Evolutionary conservation across 2,113 vertebrate species (phyloP).

Genomic region (Cranoglanis bouderius): DNA sequence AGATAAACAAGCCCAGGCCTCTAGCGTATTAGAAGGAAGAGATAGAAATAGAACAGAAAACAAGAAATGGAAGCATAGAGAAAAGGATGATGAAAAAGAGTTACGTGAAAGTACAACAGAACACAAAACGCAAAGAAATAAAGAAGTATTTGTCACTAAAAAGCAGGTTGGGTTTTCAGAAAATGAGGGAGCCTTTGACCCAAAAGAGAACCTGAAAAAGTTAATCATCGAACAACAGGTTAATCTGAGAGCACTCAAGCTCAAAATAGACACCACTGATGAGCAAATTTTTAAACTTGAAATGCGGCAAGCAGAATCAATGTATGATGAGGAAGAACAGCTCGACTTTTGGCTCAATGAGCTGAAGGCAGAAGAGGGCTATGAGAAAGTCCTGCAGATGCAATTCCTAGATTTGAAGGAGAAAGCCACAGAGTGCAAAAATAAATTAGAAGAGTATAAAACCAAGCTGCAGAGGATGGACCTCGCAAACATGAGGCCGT

Average conservation of each 20-base stretch:
- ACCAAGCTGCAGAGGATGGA: constrained; percentile 56
- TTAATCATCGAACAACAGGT: constrained; percentile 63
- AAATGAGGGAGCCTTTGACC: background rate
- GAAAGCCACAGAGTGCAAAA: constrained; percentile 67
- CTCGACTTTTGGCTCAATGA: constrained; percentile 75
- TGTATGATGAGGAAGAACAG: constrained; percentile 66
- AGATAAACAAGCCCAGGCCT: constrained; percentile 41
- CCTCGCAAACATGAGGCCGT: background rate
- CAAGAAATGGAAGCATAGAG: constrained; percentile 13
- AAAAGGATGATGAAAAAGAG: background rate
- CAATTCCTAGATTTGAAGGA: constrained; percentile 72
- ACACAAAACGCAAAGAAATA: constrained; percentile 50
- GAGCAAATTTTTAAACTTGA: constrained; percentile 64
- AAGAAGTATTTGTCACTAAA: background rate
- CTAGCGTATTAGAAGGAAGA: constrained; percentile 42
- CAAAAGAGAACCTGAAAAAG: constrained; percentile 56
- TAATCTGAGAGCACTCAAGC: constrained; percentile 63
- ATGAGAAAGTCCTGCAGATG: constrained; percentile 67
- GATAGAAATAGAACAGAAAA: constrained; percentile 50
- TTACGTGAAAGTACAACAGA: constrained; percentile 15
- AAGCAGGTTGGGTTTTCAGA: background rate
- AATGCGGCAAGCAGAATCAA: constrained; percentile 46
- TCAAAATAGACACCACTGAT: constrained; percentile 56
- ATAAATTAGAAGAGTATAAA: constrained; percentile 68
- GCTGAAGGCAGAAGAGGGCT: constrained; percentile 68